Percentiles rank a stretch among this genome's conserved stretches.
Conservation (phyloP, 37 sponge, comb jelly and placozoan genomes). For the Oopsacas minuta region DNA sequence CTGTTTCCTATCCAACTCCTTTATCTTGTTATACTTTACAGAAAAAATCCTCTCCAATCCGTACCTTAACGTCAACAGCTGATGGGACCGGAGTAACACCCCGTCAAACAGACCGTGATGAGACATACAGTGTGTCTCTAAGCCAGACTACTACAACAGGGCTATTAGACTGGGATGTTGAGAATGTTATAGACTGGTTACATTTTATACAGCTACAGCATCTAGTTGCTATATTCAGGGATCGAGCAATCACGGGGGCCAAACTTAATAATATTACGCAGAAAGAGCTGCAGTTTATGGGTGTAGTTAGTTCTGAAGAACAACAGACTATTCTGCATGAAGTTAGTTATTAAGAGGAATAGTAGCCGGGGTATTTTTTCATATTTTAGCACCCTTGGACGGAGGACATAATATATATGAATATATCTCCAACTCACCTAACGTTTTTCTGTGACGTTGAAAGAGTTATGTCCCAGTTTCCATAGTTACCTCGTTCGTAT, state of each 20-base stretch:
- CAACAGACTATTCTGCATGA: constrained; percentile 13
- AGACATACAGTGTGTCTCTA: not conserved
- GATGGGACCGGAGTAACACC: not conserved
- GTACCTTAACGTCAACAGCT: not conserved
- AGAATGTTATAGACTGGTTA: not conserved
- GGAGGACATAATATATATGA: no score
- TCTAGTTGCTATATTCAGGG: not conserved
- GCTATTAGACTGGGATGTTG: not conserved
- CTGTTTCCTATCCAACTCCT: no score
- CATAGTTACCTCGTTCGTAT: no score
- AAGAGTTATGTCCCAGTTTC: no score
- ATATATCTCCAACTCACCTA: no score
- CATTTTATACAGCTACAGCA: constrained; percentile 5
- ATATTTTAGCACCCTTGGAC: no score
- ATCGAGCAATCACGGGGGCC: not conserved
- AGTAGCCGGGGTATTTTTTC: no score
- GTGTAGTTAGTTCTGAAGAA: not conserved
- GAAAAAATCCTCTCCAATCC: not conserved
- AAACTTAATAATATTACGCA: not conserved
- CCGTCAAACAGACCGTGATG: not conserved
- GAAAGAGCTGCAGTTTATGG: constrained; percentile 11
- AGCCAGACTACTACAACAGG: not conserved
- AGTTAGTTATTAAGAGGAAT: no score
- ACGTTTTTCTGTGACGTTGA: no score
- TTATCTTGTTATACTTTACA: no score